Percentiles rank a stretch among this genome's conserved stretches.
phyloP scores from a whole-genome alignment of 2,113 vertebrate species.

The Macroglossus sobrinus region DNA sequence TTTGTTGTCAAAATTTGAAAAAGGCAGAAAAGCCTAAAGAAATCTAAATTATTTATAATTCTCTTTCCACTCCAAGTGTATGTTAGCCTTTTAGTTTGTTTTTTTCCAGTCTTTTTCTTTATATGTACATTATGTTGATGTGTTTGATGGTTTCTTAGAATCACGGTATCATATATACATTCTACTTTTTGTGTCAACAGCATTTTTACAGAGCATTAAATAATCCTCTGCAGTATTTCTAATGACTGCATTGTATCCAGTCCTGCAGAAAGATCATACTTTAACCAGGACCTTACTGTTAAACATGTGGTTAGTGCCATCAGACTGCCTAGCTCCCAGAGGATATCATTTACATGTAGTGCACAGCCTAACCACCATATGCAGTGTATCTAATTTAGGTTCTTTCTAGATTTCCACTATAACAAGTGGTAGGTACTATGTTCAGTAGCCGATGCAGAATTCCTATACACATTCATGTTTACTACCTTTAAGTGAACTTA shows the following conservation, averaged over 20 bases:
- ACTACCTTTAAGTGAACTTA: background rate
- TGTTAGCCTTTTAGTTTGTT: background rate
- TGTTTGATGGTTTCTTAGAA: background rate
- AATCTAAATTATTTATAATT: background rate
- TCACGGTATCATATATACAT: background rate
- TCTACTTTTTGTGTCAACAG: background rate
- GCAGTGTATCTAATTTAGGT: background rate
- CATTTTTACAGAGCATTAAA: background rate
- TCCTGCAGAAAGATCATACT: background rate
- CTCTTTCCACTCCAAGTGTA: background rate
- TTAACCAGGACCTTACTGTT: background rate
- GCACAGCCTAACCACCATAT: background rate
- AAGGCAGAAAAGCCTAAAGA: conserved; percentile 22
- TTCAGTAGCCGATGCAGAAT: background rate
- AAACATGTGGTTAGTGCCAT: background rate
- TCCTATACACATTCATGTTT: background rate
- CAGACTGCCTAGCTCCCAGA: background rate
- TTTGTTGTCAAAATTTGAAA: conserved; percentile 28
- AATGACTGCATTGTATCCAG: background rate
- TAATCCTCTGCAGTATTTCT: background rate
- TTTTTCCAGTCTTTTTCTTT: background rate
- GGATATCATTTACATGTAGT: background rate
- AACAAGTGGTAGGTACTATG: background rate
- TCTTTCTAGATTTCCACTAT: background rate
- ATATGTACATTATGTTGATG: background rate